Conservation (phyloP, 1,140 invertebrate genomes). For the Drosophila malerkotliana region DNA sequence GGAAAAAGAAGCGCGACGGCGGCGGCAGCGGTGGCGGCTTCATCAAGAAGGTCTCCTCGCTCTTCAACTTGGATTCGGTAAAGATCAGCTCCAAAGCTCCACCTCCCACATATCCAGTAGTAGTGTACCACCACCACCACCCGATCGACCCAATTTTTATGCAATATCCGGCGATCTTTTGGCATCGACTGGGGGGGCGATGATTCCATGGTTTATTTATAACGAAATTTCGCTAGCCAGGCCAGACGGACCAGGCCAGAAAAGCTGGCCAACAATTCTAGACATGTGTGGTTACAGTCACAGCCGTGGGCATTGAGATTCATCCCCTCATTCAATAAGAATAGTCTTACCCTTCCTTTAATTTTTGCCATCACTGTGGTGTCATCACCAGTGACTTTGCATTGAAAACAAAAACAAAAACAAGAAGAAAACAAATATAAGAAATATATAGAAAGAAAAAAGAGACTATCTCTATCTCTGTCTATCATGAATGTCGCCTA, state of each 20-base stretch:
- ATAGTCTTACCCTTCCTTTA: not conserved
- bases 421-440: not conserved
- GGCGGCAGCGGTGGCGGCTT: conserved; percentile 86
- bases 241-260: conserved; percentile 41
- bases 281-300: conserved; percentile 11
- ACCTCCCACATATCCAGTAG: conserved; percentile 3
- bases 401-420: conserved; percentile 8
- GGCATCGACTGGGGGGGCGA: conserved; percentile 21
- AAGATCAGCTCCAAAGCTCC: conserved; percentile 60
- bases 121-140: too few species aligned
- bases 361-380: not conserved
- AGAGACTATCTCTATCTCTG: conserved; percentile 15
- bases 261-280: conserved; percentile 12
- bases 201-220: conserved; percentile 84
- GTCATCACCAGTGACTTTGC: too few species aligned
- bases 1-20: conserved; percentile 91
- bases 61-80: conserved; percentile 93
- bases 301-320: conserved; percentile 4
- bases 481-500: conserved; percentile 29
- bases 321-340: not conserved
- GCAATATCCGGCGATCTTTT: conserved; percentile 38
- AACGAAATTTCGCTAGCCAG: conserved; percentile 44
- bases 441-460: not conserved
- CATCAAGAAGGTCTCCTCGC: conserved; percentile 93
- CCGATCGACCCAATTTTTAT: conserved; percentile 31